Conservation (phyloP, 2,888 invertebrate genomes). For the Dicycla oo region DNA sequence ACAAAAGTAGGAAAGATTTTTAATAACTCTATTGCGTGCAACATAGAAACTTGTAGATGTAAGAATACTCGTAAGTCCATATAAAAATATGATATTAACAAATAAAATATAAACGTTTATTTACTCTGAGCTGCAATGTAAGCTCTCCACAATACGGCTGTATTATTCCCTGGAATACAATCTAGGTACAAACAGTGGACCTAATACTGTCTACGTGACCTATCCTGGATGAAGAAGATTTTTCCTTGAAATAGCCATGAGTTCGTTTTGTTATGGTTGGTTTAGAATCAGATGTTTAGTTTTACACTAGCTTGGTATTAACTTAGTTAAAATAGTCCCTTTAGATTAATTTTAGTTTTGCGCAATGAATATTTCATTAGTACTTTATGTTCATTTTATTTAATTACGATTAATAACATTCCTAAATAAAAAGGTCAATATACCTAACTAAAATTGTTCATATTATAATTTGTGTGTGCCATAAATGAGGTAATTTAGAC, state of each 20-base stretch:
- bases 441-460: neutral
- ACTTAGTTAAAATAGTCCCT: neutral
- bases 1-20: too few relatives aligned
- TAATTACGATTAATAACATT: neutral
- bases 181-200: slow-evolving; percentile 33
- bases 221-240: slow-evolving; percentile 40
- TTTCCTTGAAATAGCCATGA: slow-evolving; percentile 28
- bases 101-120: neutral
- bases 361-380: neutral
- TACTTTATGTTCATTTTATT: neutral
- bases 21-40: too few relatives aligned
- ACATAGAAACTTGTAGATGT: too few relatives aligned
- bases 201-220: slow-evolving; percentile 56
- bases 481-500: too few relatives aligned
- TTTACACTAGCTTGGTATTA: neutral
- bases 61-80: too few relatives aligned
- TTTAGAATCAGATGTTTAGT: neutral
- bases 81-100: neutral
- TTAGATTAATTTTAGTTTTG: neutral
- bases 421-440: neutral
- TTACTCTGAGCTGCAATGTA: neutral
- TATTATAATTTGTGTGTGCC: too few relatives aligned
- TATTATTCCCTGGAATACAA: neutral
- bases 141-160: neutral
- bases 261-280: neutral